Evolutionary conservation across 2,797 vertebrate species (phyloP).

Genomic region (Diplodus sargus): DNA sequence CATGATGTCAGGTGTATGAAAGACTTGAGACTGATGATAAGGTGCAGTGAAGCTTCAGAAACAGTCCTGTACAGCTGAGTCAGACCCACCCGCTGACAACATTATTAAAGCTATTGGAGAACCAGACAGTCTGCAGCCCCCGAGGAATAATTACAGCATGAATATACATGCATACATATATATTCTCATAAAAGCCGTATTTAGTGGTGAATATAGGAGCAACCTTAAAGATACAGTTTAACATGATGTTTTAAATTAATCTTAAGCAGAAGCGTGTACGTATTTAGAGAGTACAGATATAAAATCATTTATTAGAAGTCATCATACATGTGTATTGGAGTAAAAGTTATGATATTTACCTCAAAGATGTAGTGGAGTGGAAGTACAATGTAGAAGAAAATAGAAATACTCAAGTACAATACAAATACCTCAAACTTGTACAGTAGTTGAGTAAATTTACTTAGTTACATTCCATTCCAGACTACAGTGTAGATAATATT

Average conservation of each 20-base stretch:
- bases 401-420: no score
- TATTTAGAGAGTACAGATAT: no score
- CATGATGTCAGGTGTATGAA: conserved; percentile 26
- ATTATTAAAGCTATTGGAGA: neutral
- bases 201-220: neutral
- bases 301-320: no score
- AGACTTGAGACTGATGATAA: conserved; percentile 33
- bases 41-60: conserved; percentile 20
- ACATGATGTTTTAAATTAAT: neutral
- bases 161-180: neutral
- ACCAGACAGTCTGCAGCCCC: neutral
- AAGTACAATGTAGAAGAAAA: no score
- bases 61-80: neutral
- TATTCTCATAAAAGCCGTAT: neutral
- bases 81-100: conserved; percentile 8
- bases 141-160: neutral
- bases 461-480: no score
- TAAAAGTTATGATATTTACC: no score
- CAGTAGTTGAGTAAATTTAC: no score
- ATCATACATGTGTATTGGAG: no score
- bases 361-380: no score
- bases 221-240: no score
- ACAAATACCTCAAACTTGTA: no score
- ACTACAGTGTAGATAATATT: no score
- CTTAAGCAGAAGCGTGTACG: neutral